These are phyloP conservation scores for Amazona guildingii DNA, from an alignment of 2,113 vertebrate genomes.

Conservation along the genomic window DNA sequence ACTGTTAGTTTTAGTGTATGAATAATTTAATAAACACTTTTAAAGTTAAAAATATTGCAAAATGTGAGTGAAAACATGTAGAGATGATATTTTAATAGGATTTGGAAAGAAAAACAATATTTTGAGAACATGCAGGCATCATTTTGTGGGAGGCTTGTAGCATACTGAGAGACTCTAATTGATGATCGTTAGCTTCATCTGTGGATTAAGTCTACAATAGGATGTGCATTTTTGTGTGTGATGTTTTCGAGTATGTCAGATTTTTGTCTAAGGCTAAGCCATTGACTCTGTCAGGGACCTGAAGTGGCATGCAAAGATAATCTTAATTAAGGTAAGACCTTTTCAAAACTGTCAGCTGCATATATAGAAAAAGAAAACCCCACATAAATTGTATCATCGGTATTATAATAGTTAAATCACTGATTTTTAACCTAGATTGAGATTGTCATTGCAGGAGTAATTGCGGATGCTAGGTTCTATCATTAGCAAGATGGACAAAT, in stretches of 20 bases:
- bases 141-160: not conserved
- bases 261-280: not conserved
- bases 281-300: accelerated
- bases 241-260: not conserved
- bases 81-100: not conserved
- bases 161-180: not conserved
- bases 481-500: not conserved
- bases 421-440: not conserved
- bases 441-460: not conserved
- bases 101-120: not conserved
- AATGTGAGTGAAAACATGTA: not conserved
- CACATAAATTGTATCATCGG: not conserved
- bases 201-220: not conserved
- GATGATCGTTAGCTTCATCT: not conserved
- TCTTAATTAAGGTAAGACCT: not conserved
- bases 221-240: not conserved
- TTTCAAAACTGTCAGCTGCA: not conserved
- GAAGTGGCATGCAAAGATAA: not conserved
- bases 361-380: not conserved
- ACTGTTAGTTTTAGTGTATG: not conserved
- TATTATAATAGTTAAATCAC: not conserved
- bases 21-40: not conserved
- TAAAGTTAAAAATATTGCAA: not conserved
- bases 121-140: not conserved
- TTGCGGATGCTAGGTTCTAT: not conserved